phyloP scores from a whole-genome alignment of 64 coral and sea anemone species.

The Porites australiensis region DNA sequence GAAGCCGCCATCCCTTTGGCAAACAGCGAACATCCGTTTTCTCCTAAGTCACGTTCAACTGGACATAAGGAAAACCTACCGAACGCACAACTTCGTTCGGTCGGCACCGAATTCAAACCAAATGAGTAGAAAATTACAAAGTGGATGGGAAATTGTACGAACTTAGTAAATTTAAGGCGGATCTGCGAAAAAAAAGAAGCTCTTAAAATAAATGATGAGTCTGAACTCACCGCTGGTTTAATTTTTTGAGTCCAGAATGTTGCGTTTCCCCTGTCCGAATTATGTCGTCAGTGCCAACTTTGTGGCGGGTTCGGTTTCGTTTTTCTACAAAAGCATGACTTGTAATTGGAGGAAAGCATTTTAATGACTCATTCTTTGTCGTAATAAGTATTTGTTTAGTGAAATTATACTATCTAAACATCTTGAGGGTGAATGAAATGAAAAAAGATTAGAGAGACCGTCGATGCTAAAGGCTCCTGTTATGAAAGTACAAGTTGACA shows the following conservation, averaged over 20 bases:
- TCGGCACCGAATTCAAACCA: too few species aligned
- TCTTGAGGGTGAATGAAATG: background rate
- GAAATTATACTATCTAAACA: constrained; percentile 25
- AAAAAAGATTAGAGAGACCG: background rate
- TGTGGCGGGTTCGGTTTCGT: too few species aligned
- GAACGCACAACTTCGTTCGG: background rate
- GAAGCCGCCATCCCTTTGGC: background rate
- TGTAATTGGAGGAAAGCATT: background rate
- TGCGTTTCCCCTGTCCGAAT: too few species aligned
- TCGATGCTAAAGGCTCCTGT: background rate
- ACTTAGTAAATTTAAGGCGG: too few species aligned
- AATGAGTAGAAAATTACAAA: too few species aligned
- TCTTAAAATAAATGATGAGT: too few species aligned
- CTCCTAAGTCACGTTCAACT: background rate
- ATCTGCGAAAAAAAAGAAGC: too few species aligned
- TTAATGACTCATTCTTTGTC: constrained; percentile 19
- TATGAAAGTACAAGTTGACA: background rate
- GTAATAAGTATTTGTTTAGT: constrained; percentile 26
- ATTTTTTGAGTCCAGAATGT: too few species aligned
- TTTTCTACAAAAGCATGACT: too few species aligned
- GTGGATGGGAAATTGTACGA: too few species aligned
- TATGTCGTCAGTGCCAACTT: too few species aligned
- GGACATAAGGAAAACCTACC: background rate
- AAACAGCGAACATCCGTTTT: background rate
- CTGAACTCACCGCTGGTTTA: too few species aligned